These are phyloP conservation scores for Drosophila nigricruria DNA, from an alignment of 2,888 invertebrate genomes.

Conservation along the genomic window DNA sequence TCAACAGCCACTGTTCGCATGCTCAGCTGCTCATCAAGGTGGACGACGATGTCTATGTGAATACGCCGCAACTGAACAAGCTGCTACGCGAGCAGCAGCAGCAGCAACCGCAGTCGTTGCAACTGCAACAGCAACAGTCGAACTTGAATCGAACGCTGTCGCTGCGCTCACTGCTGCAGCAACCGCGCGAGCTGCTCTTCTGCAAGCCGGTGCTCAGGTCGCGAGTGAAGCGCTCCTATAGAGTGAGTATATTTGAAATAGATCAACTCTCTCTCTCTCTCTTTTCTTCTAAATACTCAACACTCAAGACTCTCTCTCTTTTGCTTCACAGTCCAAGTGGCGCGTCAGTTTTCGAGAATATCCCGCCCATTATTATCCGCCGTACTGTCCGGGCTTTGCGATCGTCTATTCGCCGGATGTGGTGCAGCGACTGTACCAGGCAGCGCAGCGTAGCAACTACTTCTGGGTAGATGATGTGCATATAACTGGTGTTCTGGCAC, in stretches of 20 bases:
- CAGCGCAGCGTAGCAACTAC: constrained; percentile 88
- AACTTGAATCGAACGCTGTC: constrained; percentile 27
- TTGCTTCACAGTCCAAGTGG: constrained; percentile 88
- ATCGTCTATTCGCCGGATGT: constrained; percentile 89
- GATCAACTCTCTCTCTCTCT: too few species aligned
- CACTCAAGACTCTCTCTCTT: neutral
- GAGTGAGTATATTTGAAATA: constrained; percentile 72
- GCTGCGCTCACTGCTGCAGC: constrained; percentile 48
- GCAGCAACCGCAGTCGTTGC: constrained; percentile 11
- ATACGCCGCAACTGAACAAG: constrained; percentile 88
- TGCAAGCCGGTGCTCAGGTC: constrained; percentile 87
- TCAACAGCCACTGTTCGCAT: constrained; percentile 89
- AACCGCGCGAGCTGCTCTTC: constrained; percentile 87
- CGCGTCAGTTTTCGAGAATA: constrained; percentile 90
- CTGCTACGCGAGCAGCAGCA: constrained; percentile 83
- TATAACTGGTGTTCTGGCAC: constrained; percentile 89
- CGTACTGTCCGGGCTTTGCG: constrained; percentile 91
- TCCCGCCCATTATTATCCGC: constrained; percentile 88
- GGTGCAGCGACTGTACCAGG: constrained; percentile 87
- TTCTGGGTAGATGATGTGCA: constrained; percentile 95
- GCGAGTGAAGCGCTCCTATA: constrained; percentile 87
- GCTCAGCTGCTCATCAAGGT: constrained; percentile 90
- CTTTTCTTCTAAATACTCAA: too few species aligned
- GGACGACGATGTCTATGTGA: constrained; percentile 92
- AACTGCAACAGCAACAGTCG: constrained; percentile 2